Conservation (phyloP, 1,140 invertebrate genomes). For the Drosophila littoralis region DNA sequence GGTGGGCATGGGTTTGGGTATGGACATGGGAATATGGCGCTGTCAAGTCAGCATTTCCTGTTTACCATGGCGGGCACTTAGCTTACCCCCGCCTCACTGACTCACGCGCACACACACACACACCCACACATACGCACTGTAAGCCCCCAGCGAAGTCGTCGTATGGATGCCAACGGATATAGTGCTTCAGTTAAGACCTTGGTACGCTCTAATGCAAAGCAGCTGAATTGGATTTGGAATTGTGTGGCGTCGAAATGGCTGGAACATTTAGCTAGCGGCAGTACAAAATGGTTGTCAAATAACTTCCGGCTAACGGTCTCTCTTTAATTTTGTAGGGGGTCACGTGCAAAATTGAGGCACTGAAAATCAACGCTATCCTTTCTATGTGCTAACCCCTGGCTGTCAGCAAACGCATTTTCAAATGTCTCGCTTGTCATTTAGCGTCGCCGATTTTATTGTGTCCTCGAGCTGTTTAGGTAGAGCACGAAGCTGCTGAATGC, state of each 20-base stretch:
- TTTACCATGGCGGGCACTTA: conserved; percentile 42
- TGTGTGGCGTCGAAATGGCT: conserved; percentile 10
- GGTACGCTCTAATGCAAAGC: conserved; percentile 43
- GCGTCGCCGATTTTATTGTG: conserved; percentile 33
- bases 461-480: conserved; percentile 21
- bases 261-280: conserved; percentile 30
- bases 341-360: conserved; percentile 42
- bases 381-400: neutral
- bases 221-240: conserved; percentile 40
- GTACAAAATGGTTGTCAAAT: conserved; percentile 48
- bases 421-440: conserved; percentile 39
- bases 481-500: neutral
- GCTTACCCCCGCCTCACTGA: neutral
- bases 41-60: conserved; percentile 55
- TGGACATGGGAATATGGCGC: conserved; percentile 11
- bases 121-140: conserved; percentile 1
- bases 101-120: neutral
- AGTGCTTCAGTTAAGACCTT: conserved; percentile 4
- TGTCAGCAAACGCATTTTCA: conserved; percentile 25
- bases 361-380: conserved; percentile 7
- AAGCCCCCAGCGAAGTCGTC: conserved; percentile 23
- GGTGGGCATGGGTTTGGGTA: neutral
- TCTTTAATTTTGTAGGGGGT: conserved; percentile 33
- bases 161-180: conserved; percentile 24
- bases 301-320: conserved; percentile 42